A percentile compares a stretch with the other conserved stretches of the same genome.
These are phyloP conservation scores for Drosophila parvula DNA, from an alignment of 1,140 invertebrate genomes.

Conservation along the genomic window DNA sequence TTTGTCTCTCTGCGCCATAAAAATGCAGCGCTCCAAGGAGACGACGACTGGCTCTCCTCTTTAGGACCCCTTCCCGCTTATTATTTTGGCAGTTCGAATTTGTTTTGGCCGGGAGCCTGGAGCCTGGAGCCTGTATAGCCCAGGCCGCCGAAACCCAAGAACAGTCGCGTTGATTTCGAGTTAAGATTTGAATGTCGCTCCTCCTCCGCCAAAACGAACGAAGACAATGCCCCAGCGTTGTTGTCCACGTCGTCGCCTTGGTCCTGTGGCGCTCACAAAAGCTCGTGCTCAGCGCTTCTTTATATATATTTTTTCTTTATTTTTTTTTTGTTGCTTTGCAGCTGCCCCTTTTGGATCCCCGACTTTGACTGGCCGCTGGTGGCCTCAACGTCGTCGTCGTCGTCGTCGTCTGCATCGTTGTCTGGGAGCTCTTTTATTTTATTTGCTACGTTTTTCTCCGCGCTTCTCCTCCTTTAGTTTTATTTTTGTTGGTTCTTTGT, in stretches of 20 bases:
- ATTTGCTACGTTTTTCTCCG: constrained; percentile 33
- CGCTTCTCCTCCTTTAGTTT: constrained; percentile 27
- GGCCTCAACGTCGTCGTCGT: constrained; percentile 48
- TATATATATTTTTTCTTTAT: no score
- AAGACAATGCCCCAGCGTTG: constrained; percentile 65
- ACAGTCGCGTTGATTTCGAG: constrained; percentile 73
- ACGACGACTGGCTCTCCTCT: neutral
- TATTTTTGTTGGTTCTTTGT: constrained; percentile 46
- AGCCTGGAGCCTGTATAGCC: no score
- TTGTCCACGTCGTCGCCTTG: constrained; percentile 30
- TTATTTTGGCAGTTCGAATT: constrained; percentile 82
- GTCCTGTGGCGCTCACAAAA: constrained; percentile 59
- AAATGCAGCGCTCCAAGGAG: constrained; percentile 20
- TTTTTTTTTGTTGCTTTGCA: neutral
- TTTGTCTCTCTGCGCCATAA: constrained; percentile 39
- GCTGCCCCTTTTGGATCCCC: constrained; percentile 10
- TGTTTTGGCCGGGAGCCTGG: constrained; percentile 55
- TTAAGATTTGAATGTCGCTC: constrained; percentile 82
- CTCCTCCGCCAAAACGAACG: constrained; percentile 29
- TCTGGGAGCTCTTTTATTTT: constrained; percentile 43
- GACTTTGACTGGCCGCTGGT: constrained; percentile 48
- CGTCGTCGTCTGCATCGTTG: constrained; percentile 50
- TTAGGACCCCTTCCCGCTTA: constrained; percentile 53
- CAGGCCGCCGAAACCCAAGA: constrained; percentile 1
- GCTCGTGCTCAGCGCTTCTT: constrained; percentile 51